Conservation (phyloP, 1,140 invertebrate species). For the Platyscapa corneri region DNA sequence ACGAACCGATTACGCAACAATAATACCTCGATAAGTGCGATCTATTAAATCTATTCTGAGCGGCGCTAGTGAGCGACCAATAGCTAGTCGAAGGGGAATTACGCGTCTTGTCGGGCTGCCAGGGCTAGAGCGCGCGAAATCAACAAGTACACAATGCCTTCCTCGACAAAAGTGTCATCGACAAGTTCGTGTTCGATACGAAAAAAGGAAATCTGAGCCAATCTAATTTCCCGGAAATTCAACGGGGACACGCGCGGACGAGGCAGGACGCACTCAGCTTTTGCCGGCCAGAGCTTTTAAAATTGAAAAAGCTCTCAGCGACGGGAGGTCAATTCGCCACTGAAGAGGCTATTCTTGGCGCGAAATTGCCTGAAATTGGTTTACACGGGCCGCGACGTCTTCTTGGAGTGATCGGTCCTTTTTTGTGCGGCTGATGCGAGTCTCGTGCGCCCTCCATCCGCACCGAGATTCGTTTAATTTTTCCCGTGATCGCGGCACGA, state of each 20-base stretch:
- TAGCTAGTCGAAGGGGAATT: neutral
- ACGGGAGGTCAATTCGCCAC: slow-evolving; percentile 42
- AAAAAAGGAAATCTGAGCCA: slow-evolving; percentile 60
- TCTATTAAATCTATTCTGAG: too few species aligned
- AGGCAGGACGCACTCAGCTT: slow-evolving; percentile 54
- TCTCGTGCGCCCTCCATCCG: slow-evolving; percentile 30
- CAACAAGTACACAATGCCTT: slow-evolving; percentile 37
- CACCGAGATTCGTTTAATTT: slow-evolving; percentile 71
- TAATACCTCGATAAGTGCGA: too few species aligned
- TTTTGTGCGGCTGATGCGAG: slow-evolving; percentile 15
- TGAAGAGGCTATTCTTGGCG: slow-evolving; percentile 73
- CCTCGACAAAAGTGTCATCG: slow-evolving; percentile 37
- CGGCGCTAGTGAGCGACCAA: neutral
- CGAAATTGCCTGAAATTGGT: slow-evolving; percentile 76
- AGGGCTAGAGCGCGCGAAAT: neutral
- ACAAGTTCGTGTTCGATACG: slow-evolving; percentile 39
- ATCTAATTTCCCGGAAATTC: slow-evolving; percentile 61
- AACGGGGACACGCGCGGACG: neutral
- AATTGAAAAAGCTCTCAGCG: slow-evolving; percentile 71
- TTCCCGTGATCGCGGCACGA: slow-evolving; percentile 53
- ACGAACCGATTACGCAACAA: too few species aligned
- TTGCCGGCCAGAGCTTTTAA: slow-evolving; percentile 63
- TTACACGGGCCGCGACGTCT: slow-evolving; percentile 62
- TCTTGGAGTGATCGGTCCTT: slow-evolving; percentile 45
- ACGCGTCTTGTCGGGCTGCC: neutral